Conservation (phyloP, 2,888 invertebrate species). For the Trachelus iudaicus region DNA sequence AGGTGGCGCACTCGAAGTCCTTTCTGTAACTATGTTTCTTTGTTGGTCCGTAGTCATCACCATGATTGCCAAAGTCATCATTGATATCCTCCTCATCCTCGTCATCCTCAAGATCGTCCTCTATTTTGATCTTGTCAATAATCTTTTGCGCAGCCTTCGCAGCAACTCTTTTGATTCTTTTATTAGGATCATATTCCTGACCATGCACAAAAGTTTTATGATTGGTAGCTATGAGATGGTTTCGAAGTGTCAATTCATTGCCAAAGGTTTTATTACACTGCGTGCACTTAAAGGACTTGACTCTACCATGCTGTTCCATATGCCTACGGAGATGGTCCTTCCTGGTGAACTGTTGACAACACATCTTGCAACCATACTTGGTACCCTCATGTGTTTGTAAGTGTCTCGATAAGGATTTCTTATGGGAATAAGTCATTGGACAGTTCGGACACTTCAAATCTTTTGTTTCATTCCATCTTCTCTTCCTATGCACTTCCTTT, state of each 20-base stretch:
- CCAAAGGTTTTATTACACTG: slow-evolving; percentile 58
- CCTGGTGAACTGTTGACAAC: slow-evolving; percentile 46
- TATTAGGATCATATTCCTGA: slow-evolving; percentile 60
- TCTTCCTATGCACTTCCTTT: slow-evolving; percentile 3
- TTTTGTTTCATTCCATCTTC: slow-evolving; percentile 18
- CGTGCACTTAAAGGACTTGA: slow-evolving; percentile 53
- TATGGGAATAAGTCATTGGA: slow-evolving; percentile 38
- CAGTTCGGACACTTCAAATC: slow-evolving; percentile 45
- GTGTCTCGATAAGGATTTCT: slow-evolving; percentile 43
- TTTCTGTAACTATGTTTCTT: slow-evolving; percentile 35
- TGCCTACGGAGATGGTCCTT: slow-evolving; percentile 53
- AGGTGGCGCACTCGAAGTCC: slow-evolving; percentile 52
- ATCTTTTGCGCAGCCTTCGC: slow-evolving; percentile 62
- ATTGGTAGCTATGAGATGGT: slow-evolving; percentile 61
- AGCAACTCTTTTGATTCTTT: slow-evolving; percentile 59
- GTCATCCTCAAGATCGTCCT: slow-evolving; percentile 40
- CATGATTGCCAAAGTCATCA: slow-evolving; percentile 25
- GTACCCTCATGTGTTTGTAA: slow-evolving; percentile 40
- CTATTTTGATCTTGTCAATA: slow-evolving; percentile 61
- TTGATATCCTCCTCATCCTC: slow-evolving; percentile 35
- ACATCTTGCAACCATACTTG: slow-evolving; percentile 50
- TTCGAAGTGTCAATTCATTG: slow-evolving; percentile 59
- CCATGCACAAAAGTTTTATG: slow-evolving; percentile 58
- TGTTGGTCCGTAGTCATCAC: slow-evolving; percentile 3
- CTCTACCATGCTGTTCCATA: slow-evolving; percentile 44